A percentile compares a stretch with the other conserved stretches of the same genome.
These are phyloP conservation scores for Ostrea denselamellosa DNA, from an alignment of 1,140 invertebrate species.

Conservation along the genomic window DNA sequence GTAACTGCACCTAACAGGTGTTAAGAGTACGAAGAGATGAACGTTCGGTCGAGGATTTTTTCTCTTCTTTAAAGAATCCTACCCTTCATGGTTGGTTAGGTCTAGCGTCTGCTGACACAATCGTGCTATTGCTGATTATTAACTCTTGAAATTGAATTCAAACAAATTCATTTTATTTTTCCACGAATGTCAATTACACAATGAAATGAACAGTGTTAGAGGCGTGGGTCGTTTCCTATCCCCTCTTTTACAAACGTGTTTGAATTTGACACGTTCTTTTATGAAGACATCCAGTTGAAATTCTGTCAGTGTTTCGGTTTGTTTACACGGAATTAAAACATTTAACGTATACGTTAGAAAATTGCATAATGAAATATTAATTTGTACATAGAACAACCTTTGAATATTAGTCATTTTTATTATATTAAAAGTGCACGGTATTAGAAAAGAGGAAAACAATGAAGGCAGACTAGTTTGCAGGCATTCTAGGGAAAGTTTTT, in stretches of 20 bases:
- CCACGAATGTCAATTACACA: conserved; percentile 19
- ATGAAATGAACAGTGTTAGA: background rate
- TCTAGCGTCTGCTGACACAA: background rate
- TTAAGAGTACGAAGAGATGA: background rate
- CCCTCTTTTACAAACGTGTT: background rate
- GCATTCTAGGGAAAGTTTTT: background rate
- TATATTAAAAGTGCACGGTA: background rate
- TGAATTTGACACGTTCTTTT: conserved; percentile 9
- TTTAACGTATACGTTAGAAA: background rate
- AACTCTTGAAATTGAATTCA: conserved; percentile 19
- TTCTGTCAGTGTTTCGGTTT: background rate
- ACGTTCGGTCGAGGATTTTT: background rate
- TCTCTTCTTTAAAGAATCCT: background rate
- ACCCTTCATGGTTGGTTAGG: background rate
- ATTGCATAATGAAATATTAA: background rate
- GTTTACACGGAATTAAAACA: background rate
- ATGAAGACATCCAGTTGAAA: background rate
- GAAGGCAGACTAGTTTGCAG: background rate
- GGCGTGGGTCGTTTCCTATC: background rate
- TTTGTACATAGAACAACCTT: too few relatives aligned
- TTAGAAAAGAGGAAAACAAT: background rate
- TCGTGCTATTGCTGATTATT: background rate
- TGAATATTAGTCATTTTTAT: too few relatives aligned
- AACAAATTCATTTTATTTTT: conserved; percentile 29
- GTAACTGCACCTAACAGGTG: background rate